phyloP scores from a whole-genome alignment of 2,888 invertebrate species.

The Ornithoptera alexandrae region DNA sequence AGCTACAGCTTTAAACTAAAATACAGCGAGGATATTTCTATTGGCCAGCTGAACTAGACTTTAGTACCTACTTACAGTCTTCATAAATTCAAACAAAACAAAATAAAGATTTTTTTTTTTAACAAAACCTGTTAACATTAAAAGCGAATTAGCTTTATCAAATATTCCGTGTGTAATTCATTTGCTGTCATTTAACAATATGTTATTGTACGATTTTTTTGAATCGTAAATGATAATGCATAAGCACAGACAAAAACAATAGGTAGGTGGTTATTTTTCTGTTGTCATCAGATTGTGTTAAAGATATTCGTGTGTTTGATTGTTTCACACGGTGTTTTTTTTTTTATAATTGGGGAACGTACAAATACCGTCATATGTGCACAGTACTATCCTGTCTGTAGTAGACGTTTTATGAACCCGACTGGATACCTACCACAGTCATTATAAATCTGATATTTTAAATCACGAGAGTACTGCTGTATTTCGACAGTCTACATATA shows the following conservation, averaged over 20 bases:
- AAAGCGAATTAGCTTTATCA: neutral
- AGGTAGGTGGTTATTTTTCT: conserved; percentile 38
- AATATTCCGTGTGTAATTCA: neutral
- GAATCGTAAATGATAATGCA: conserved; percentile 34
- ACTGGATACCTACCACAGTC: too few relatives aligned
- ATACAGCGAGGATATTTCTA: too few relatives aligned
- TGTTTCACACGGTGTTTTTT: conserved; percentile 34
- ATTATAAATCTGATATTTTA: too few relatives aligned
- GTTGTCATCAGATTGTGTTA: conserved; percentile 35
- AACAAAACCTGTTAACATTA: neutral
- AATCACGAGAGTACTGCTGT: too few relatives aligned
- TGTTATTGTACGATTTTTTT: conserved; percentile 44
- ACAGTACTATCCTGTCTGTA: too few relatives aligned
- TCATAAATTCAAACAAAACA: neutral
- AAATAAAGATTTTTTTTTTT: neutral
- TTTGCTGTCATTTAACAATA: conserved; percentile 40
- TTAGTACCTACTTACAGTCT: too few relatives aligned
- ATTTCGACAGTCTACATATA: too few relatives aligned
- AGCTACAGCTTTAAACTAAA: too few relatives aligned
- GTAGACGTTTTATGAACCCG: too few relatives aligned
- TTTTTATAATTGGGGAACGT: conserved; percentile 11
- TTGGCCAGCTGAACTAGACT: too few relatives aligned
- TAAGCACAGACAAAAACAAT: conserved; percentile 39
- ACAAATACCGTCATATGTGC: neutral
- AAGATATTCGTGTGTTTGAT: conserved; percentile 25